Percentiles rank a stretch among this genome's conserved stretches.
These are phyloP conservation scores for Megalurothrips usitatus DNA, from an alignment of 2,888 invertebrate species.

Conservation along the genomic window DNA sequence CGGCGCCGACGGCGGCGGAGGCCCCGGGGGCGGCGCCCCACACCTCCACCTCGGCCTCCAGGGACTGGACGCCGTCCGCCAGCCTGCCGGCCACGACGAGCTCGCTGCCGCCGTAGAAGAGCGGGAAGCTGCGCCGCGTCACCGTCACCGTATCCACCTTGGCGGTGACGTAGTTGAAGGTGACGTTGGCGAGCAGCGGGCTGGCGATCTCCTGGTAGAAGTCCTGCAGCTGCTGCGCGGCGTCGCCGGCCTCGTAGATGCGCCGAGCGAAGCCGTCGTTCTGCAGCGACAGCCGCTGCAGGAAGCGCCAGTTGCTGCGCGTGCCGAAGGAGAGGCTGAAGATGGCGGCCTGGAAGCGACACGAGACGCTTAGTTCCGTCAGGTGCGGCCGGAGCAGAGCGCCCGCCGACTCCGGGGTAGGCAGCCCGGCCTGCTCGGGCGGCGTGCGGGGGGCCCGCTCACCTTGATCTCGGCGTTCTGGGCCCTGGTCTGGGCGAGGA, in stretches of 20 bases:
- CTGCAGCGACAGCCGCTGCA: slow-evolving; percentile 58
- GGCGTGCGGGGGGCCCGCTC: background rate
- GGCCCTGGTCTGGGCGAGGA: slow-evolving; percentile 5
- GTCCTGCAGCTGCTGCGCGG: slow-evolving; percentile 58
- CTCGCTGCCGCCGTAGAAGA: slow-evolving; percentile 61
- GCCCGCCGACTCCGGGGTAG: background rate
- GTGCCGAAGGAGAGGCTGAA: slow-evolving; percentile 65
- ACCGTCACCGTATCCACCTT: slow-evolving; percentile 46
- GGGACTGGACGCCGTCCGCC: slow-evolving; percentile 34
- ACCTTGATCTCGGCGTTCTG: slow-evolving; percentile 25
- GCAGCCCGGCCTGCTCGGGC: background rate
- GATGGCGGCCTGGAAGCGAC: slow-evolving; percentile 31
- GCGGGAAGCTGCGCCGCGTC: slow-evolving; percentile 55
- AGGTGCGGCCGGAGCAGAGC: too few species aligned
- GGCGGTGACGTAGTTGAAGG: slow-evolving; percentile 56
- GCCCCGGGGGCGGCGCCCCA: slow-evolving; percentile 35
- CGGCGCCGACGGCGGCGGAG: slow-evolving; percentile 40
- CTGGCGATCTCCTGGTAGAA: slow-evolving; percentile 64
- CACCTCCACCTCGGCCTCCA: slow-evolving; percentile 22
- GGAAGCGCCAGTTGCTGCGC: slow-evolving; percentile 60
- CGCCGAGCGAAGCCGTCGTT: slow-evolving; percentile 63
- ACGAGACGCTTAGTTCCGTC: too few species aligned
- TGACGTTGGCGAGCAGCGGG: slow-evolving; percentile 60
- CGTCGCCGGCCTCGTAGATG: slow-evolving; percentile 65
- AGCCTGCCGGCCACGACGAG: slow-evolving; percentile 57